phyloP scores from a whole-genome alignment of 1,140 invertebrate species.

The Apis mellifera region Amel_HAv3.1 CM009936.2:12534001-12534500 shows the following conservation, averaged over 20 bases:
- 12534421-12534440: not conserved
- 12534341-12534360: not conserved
- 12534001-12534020: too few relatives aligned
- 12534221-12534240: conserved; percentile 16
- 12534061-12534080: not conserved
- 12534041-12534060: not conserved
- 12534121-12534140: conserved; percentile 16
- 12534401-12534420: not conserved
- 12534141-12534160: not conserved
- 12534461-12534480: conserved; percentile 15
- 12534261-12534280: not conserved
- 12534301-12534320: not conserved
- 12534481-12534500: conserved; percentile 45
- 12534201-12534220: conserved; percentile 1
- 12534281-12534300: conserved; percentile 6
- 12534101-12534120: not conserved
- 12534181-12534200: conserved; percentile 8
- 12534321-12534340: not conserved
- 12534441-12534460: conserved; percentile 20
- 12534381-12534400: not conserved
- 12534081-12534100: not conserved
- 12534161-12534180: not conserved
- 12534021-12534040: too few relatives aligned
- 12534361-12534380: not conserved
- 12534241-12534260: conserved; percentile 9